A percentile compares a stretch with the other conserved stretches of the same genome.
phyloP scores from a whole-genome alignment of 2,888 invertebrate species.

The Saturnia pavonia region DNA sequence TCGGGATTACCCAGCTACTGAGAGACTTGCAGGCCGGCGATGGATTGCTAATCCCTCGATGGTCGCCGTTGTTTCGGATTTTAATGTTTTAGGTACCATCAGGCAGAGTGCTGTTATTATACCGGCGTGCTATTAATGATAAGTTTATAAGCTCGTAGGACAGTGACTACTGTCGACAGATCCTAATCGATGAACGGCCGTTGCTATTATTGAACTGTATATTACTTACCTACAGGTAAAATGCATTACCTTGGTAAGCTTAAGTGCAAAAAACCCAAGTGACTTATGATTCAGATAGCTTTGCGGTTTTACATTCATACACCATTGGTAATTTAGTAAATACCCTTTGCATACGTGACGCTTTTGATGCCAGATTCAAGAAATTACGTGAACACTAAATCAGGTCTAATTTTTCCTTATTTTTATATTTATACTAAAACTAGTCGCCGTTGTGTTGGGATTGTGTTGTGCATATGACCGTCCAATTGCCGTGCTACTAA shows the following conservation, averaged over 20 bases:
- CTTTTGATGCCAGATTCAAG: background rate
- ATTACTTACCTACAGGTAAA: background rate
- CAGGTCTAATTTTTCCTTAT: background rate
- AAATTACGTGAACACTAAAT: background rate
- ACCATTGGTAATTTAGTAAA: background rate
- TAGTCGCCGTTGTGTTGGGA: no score
- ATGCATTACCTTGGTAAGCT: background rate
- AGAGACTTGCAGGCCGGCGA: no score
- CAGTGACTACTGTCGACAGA: background rate
- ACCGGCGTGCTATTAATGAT: no score
- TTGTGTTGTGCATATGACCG: no score
- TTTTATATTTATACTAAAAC: no score
- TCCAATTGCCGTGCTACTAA: no score
- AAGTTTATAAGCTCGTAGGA: background rate
- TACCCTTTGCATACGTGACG: background rate
- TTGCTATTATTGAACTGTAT: background rate
- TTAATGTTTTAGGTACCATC: no score
- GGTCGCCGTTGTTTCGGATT: no score
- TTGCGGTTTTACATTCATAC: constrained; percentile 3
- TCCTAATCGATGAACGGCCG: background rate
- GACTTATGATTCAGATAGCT: background rate
- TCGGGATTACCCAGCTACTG: no score
- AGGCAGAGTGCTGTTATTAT: no score
- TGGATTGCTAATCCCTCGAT: no score
- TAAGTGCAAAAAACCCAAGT: background rate